Evolutionary conservation across 2,888 invertebrate genomes (phyloP).

Genomic region (Catocala sponsa): DNA sequence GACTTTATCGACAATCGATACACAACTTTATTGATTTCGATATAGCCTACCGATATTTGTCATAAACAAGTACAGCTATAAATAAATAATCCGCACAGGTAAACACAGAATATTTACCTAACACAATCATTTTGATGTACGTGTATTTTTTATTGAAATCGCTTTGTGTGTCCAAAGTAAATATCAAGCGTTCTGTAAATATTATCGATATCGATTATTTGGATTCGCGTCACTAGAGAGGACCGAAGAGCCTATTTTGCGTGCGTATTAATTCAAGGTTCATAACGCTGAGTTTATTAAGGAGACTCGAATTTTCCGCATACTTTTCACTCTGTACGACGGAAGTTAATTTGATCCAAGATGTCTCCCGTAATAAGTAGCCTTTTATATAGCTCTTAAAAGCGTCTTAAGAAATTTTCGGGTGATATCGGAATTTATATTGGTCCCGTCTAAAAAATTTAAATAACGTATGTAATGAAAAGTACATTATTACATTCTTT

Average conservation of each 20-base stretch:
- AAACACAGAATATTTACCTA: conserved; percentile 14
- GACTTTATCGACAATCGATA: conserved; percentile 27
- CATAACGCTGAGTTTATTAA: conserved; percentile 75
- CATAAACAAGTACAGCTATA: not conserved
- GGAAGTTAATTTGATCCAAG: conserved; percentile 62
- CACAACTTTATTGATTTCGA: not conserved
- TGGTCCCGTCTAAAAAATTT: conserved; percentile 9
- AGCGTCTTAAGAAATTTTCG: conserved; percentile 33
- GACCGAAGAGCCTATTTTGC: conserved; percentile 52
- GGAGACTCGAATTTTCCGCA: conserved; percentile 69
- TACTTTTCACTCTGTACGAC: conserved; percentile 55
- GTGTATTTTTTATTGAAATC: not conserved
- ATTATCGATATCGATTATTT: conserved; percentile 42
- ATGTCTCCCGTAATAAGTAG: conserved; percentile 50
- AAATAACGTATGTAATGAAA: not conserved
- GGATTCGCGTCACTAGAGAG: conserved; percentile 48
- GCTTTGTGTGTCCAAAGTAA: not conserved
- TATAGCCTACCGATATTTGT: conserved; percentile 9
- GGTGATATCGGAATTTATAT: conserved; percentile 40
- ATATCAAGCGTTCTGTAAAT: not conserved
- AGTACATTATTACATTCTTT: not conserved
- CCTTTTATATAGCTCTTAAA: conserved; percentile 37
- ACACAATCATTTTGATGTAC: conserved; percentile 7
- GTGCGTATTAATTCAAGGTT: conserved; percentile 69
- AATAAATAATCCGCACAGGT: conserved; percentile 9